Conservation (phyloP, 2,113 vertebrate genomes). For the Falco punctatus region DNA sequence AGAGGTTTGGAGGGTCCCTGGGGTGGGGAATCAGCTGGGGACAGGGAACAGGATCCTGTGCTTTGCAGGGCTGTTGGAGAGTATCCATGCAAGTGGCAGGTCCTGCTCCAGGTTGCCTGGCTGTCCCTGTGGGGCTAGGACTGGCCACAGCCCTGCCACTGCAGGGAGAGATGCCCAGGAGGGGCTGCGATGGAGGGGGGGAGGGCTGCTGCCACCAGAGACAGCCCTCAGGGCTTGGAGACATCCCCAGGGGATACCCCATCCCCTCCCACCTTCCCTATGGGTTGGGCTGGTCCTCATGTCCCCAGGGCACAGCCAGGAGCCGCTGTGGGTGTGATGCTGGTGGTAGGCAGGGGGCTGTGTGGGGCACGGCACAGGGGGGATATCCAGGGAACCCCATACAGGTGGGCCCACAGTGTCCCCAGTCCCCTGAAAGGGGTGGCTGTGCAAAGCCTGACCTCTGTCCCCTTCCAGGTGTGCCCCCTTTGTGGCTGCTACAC, state of each 20-base stretch:
- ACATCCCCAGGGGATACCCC: background rate
- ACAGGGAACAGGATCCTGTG: background rate
- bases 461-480: background rate
- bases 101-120: background rate
- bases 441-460: background rate
- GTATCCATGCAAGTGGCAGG: fast-evolving
- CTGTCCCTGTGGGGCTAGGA: too few relatives aligned
- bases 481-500: fast-evolving
- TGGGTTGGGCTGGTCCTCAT: background rate
- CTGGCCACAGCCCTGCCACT: background rate
- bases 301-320: background rate
- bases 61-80: background rate
- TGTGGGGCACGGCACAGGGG: background rate
- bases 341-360: background rate
- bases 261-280: background rate
- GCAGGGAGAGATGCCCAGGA: background rate
- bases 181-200: background rate
- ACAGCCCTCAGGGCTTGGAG: background rate
- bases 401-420: background rate
- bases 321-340: background rate
- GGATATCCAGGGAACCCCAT: background rate
- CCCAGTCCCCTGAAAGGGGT: fast-evolving
- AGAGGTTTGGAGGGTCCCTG: background rate
- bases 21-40: fast-evolving
- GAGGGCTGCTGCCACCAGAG: background rate